Percentiles rank a stretch among this genome's conserved stretches.
Conservation (phyloP, 2,797 vertebrate species). For the Propithecus deckenii region DNA sequence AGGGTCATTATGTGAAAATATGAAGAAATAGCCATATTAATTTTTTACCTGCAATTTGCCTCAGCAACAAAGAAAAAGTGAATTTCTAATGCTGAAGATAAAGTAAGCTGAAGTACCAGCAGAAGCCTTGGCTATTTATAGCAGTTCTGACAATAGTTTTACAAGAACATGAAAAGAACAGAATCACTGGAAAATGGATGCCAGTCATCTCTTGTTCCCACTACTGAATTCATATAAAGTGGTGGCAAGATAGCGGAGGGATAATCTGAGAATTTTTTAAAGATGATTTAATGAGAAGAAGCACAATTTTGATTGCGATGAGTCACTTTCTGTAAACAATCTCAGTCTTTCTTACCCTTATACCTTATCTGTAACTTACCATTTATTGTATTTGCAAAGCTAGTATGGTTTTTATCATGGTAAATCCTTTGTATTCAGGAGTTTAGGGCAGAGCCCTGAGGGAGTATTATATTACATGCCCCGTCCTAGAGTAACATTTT, state of each 20-base stretch:
- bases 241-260: conserved; percentile 82
- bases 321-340: conserved; percentile 88
- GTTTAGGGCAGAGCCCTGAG: conserved; percentile 94
- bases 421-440: conserved; percentile 94
- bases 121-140: conserved; percentile 85
- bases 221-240: conserved; percentile 75
- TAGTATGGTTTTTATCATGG: conserved; percentile 88
- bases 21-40: conserved; percentile 89
- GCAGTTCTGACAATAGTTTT: conserved; percentile 84
- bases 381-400: conserved; percentile 85
- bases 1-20: conserved; percentile 85
- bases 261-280: conserved; percentile 84
- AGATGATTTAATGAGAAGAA: conserved; percentile 88
- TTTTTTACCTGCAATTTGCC: conserved; percentile 87
- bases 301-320: conserved; percentile 90
- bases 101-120: conserved; percentile 82
- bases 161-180: conserved; percentile 81
- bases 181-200: conserved; percentile 82
- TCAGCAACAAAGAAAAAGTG: conserved; percentile 82
- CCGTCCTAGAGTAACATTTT: conserved; percentile 83
- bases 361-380: conserved; percentile 87
- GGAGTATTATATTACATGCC: conserved; percentile 87
- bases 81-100: conserved; percentile 82
- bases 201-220: conserved; percentile 80
- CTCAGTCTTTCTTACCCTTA: conserved; percentile 86